Percentiles rank a stretch among this genome's conserved stretches.
Conservation (phyloP, 2,113 vertebrate genomes). For the Amia ocellicauda region DNA sequence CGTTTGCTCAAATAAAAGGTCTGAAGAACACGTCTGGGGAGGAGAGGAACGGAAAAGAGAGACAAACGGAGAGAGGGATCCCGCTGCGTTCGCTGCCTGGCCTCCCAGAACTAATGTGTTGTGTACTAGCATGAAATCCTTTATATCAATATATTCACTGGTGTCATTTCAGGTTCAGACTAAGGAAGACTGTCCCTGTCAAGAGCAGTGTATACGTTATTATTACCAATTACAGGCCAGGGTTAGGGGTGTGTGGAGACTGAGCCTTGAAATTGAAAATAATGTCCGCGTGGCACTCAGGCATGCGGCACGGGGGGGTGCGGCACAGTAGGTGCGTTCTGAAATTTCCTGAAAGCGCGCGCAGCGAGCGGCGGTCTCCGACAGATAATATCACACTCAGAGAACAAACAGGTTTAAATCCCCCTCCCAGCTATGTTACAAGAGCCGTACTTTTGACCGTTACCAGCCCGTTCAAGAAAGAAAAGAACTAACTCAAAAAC, state of each 20-base stretch:
- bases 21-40: no score
- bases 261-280: conserved; percentile 58
- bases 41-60: no score
- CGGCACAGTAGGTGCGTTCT: not conserved
- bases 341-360: not conserved
- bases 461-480: not conserved
- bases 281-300: conserved; percentile 46
- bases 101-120: conserved; percentile 8
- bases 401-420: not conserved
- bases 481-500: no score
- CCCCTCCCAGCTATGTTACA: not conserved
- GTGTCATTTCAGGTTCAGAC: conserved; percentile 62
- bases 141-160: conserved; percentile 62
- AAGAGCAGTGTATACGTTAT: conserved; percentile 57
- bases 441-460: not conserved
- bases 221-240: conserved; percentile 57
- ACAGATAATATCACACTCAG: not conserved
- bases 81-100: conserved; percentile 4
- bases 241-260: conserved; percentile 49
- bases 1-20: no score
- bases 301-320: not conserved
- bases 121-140: conserved; percentile 50
- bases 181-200: conserved; percentile 46
- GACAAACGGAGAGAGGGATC: not conserved
- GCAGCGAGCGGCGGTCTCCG: not conserved